These are phyloP conservation scores for Archivesica marissinica DNA, from an alignment of 1,140 invertebrate genomes.

Conservation along the genomic window DNA sequence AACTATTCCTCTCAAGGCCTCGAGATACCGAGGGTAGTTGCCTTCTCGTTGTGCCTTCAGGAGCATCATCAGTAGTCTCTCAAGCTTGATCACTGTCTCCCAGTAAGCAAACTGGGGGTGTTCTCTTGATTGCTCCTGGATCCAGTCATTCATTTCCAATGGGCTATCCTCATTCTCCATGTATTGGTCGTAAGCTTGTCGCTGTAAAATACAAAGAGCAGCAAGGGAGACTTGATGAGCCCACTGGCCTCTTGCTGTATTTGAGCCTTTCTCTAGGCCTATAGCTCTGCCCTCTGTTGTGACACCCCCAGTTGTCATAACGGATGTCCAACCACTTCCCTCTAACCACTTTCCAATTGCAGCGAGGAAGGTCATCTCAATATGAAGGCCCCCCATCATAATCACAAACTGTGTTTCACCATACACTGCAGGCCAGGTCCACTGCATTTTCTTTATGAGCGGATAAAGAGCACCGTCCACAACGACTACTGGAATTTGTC, in stretches of 20 bases:
- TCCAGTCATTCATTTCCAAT: too few species aligned
- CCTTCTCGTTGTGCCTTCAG: too few species aligned
- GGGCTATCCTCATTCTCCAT: too few species aligned
- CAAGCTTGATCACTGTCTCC: too few species aligned
- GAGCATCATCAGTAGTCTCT: too few species aligned
- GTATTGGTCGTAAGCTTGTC: too few species aligned
- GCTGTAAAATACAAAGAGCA: too few species aligned
- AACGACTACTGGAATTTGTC: conserved; percentile 62
- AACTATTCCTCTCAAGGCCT: too few species aligned
- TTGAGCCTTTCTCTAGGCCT: conserved; percentile 58
- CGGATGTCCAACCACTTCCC: conserved; percentile 66
- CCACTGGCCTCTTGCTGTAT: conserved; percentile 50
- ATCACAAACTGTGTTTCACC: conserved; percentile 65
- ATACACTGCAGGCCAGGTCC: conserved; percentile 61
- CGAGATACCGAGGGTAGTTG: too few species aligned
- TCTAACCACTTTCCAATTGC: conserved; percentile 62
- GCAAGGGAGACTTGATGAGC: conserved; percentile 69
- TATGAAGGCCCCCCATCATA: conserved; percentile 58
- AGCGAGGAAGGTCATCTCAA: conserved; percentile 34
- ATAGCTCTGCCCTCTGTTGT: conserved; percentile 61
- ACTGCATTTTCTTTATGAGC: conserved; percentile 67
- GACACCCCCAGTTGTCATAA: conserved; percentile 24
- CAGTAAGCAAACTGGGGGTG: too few species aligned
- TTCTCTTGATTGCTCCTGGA: too few species aligned
- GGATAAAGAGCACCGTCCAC: conserved; percentile 69